Evolutionary conservation across 2,888 invertebrate genomes (phyloP), one percentile per base, ranked within the genome.

Genomic region (Acronicta leporina): DNA sequence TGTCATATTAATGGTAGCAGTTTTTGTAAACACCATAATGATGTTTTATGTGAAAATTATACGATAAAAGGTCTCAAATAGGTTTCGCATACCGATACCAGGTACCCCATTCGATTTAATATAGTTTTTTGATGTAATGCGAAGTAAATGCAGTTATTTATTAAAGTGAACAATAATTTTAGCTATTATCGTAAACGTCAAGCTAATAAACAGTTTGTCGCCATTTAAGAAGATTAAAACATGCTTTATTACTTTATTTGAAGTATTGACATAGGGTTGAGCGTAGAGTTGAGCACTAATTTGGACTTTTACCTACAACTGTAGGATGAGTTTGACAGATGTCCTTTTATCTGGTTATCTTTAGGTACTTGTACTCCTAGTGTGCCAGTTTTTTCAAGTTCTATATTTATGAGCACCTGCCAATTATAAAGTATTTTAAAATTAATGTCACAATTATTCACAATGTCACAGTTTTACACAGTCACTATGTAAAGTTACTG

Each of bases 1-100:
- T 80, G 84, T 82, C 76, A 68, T 67, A 67, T 74, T 78, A 76
- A 70, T 49, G 40, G 58, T 59, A 59, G 67, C 56, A 48, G 55
- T 84, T 87, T 87, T 86, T 83, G 70, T 58, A 33, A 30, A 20
- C 46, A 40, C 64, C 77, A 61, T 84, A 86, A 84, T 82, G 78
- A 84, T 81, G 77, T 76, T 86, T 85, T 84, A 87, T 84, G 76
- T 62, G 48, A 27, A 73, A 86, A 87, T 88, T 87, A 88, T 88
- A 84, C 85, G 56, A 59, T 63, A 65, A 81, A 86, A 84, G 82
- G 87, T 83, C 79, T 78, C 73, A 61, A 66, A 69, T 74, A 62
- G 67, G 62, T 48, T 49, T 46, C 40, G 63, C 69, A 72, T 78
- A 79, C 67, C 49, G 54, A 54, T 57, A 41, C 41, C 42, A 43